phyloP scores from a whole-genome alignment of 2,888 invertebrate genomes.

The Pandemis heparana region DNA sequence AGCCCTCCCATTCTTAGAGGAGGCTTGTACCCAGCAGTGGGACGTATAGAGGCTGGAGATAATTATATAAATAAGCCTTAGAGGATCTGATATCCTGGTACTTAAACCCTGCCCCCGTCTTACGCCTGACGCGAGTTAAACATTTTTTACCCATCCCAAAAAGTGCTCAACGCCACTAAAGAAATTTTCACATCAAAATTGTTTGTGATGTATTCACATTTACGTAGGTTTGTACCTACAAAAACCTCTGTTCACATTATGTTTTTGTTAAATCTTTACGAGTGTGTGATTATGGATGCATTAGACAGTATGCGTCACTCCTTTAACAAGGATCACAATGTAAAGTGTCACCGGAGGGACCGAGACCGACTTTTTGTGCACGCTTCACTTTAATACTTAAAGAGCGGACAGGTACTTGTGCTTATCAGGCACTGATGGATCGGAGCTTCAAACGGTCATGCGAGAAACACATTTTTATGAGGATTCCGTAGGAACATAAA shows the following conservation, averaged over 20 bases:
- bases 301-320: constrained; percentile 1
- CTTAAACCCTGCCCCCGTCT: too few relatives aligned
- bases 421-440: constrained; percentile 80
- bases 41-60: too few relatives aligned
- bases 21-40: too few relatives aligned
- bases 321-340: constrained; percentile 6
- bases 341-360: constrained; percentile 47
- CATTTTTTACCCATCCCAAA: too few relatives aligned
- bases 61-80: too few relatives aligned
- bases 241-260: not conserved
- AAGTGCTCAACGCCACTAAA: too few relatives aligned
- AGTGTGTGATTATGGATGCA: not conserved
- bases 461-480: constrained; percentile 4
- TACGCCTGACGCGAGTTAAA: too few relatives aligned
- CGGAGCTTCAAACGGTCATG: constrained; percentile 59
- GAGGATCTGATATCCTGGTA: too few relatives aligned
- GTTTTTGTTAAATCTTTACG: not conserved
- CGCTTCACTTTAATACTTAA: constrained; percentile 65
- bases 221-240: too few relatives aligned
- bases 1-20: too few relatives aligned
- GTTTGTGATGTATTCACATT: not conserved
- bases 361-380: constrained; percentile 56
- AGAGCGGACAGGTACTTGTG: constrained; percentile 74
- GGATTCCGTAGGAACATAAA: constrained; percentile 26
- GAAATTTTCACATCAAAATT: too few relatives aligned